Evolutionary conservation across 2,113 vertebrate species (phyloP), one percentile per base, ranked within the genome.

Genomic region (Petroica traversi): DNA sequence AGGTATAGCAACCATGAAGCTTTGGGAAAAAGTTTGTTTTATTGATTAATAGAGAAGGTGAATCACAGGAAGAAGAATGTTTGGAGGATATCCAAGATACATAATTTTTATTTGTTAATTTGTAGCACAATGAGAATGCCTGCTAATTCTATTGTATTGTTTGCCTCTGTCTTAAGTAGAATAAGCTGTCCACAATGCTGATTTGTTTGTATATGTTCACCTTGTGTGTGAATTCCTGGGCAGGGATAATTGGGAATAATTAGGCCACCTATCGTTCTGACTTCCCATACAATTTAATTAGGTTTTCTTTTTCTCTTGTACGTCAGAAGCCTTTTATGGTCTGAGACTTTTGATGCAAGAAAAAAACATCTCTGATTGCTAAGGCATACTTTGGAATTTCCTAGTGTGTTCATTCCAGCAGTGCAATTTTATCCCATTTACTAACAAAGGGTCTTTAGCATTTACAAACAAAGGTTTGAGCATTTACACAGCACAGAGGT

Each of bases 251-350:
- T 81, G 5, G 43, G n/a, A 95, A 91, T 92, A 81, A 91, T 52
- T 43, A 74, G 51, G 51, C 59, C 79, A 91, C 51, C 68, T 77
- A 67, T 73, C 0, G 3, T 79, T 85, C 78, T 77, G 59, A 74
- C 52, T 96, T 92, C 68, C 79, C 86, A 81, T 67, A 80, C 59
- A 89, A 71, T 92, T 80, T 92, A 94, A 84, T 88, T 89, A 88
- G 72, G 33, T 84, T 94, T 94, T 74, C 64, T 92, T 93, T 92
- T 86, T 88, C 46, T 63, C 63, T 72, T 72, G 16, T 88, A 24
- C 40, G 11, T 83, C 78, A 92, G 78, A 78, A 90, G 38, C 49
- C 51, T 93, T 94, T 92, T 88, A 71, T 51, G 40, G 43, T 71
- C 36, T n/a, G 69, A 73, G 31, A 59, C 25, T 29, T 93, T 71